A percentile compares a stretch with the other conserved stretches of the same genome.
Evolutionary conservation across 2,113 vertebrate genomes (phyloP).

Genomic region (Heteronetta atricapilla): DNA sequence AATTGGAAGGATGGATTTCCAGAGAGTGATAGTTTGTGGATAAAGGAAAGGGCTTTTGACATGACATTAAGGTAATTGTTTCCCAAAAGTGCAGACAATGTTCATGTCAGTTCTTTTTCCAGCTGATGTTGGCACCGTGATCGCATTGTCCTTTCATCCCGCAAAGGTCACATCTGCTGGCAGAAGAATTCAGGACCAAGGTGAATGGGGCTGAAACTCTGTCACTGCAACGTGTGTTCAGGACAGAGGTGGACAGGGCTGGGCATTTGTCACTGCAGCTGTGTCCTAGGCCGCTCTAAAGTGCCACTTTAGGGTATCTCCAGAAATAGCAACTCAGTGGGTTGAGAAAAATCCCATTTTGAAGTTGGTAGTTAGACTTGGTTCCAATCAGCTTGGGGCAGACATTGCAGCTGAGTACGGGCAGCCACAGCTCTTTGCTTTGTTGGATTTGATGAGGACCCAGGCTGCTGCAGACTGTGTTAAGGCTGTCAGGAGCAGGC

Average conservation of each 20-base stretch:
- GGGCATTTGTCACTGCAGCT: neutral
- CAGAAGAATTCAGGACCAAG: neutral
- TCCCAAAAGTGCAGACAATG: neutral
- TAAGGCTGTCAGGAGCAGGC: neutral
- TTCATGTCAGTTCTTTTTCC: neutral
- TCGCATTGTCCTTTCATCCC: neutral
- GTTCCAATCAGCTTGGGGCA: neutral
- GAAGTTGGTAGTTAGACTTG: neutral
- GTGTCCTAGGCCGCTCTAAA: neutral
- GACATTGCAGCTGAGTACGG: neutral
- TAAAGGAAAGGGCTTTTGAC: neutral
- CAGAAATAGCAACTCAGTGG: neutral
- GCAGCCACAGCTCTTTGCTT: neutral
- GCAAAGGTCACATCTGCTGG: neutral
- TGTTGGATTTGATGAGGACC: neutral
- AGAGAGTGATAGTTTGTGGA: neutral
- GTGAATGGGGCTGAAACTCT: neutral
- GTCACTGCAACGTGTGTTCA: neutral
- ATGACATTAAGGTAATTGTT: neutral
- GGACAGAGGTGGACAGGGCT: neutral
- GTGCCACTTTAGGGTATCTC: neutral
- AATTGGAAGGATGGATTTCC: neutral
- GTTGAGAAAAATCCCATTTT: neutral
- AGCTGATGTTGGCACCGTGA: neutral
- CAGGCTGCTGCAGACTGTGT: neutral